phyloP scores from a whole-genome alignment of 2,888 invertebrate genomes.

The Heliconius cydno region DNA sequence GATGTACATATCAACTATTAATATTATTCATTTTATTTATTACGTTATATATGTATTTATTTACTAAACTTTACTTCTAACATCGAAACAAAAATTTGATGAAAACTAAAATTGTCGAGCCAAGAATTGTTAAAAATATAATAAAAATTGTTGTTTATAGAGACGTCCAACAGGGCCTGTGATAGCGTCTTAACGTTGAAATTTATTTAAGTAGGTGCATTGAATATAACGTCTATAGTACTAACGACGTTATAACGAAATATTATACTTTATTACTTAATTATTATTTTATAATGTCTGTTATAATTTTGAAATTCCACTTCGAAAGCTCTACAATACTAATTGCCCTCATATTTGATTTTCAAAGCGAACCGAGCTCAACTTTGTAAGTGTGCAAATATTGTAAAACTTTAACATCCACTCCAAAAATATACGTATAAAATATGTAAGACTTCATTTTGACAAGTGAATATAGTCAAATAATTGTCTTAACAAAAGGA shows the following conservation, averaged over 20 bases:
- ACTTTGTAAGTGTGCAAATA: constrained; percentile 25
- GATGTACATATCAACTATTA: constrained; percentile 41
- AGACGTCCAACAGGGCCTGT: constrained; percentile 3
- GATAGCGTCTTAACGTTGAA: neutral
- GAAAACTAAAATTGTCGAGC: neutral
- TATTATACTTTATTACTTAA: neutral
- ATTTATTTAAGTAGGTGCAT: neutral
- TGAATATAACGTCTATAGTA: neutral
- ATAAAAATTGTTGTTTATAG: constrained; percentile 1
- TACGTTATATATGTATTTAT: neutral
- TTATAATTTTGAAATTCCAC: neutral
- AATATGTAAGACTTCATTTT: neutral
- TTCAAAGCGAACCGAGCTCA: constrained; percentile 26
- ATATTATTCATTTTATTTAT: constrained; percentile 16
- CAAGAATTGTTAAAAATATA: constrained; percentile 3
- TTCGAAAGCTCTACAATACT: constrained; percentile 22
- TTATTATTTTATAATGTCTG: constrained; percentile 1
- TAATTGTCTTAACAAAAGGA: neutral
- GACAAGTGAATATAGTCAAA: neutral
- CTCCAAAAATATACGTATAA: constrained; percentile 19
- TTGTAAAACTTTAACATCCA: constrained; percentile 24
- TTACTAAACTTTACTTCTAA: neutral
- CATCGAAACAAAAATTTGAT: neutral
- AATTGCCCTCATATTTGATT: constrained; percentile 30
- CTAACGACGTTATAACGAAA: neutral